Percentiles rank a stretch among this genome's conserved stretches.
phyloP scores from a whole-genome alignment of 2,888 invertebrate species.

The Phyllotreta cruciferae region DNA sequence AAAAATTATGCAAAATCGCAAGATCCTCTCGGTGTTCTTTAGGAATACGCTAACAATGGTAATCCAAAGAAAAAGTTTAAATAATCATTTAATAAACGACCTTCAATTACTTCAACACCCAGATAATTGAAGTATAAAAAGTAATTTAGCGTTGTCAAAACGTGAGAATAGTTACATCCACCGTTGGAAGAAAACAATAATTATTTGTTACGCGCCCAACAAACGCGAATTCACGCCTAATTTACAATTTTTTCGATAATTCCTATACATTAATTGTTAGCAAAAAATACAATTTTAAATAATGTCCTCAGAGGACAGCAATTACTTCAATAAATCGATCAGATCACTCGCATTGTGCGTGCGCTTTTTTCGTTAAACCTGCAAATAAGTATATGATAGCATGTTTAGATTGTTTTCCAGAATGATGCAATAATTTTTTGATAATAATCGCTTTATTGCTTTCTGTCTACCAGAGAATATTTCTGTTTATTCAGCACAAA shows the following conservation, averaged over 20 bases:
- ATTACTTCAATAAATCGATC: no score
- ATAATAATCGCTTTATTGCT: no score
- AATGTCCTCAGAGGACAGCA: no score
- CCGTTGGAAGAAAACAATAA: constrained; percentile 4
- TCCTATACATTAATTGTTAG: no score
- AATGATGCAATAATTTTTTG: no score
- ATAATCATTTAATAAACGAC: constrained; percentile 15
- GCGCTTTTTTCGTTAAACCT: no score
- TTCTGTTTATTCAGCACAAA: no score
- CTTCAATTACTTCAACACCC: constrained; percentile 11
- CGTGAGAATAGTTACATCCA: constrained; percentile 9
- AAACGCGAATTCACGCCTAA: constrained; percentile 1
- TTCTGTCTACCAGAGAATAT: no score
- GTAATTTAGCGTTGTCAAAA: constrained; percentile 11
- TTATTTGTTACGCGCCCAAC: not conserved
- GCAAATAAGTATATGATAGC: no score
- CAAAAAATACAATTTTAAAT: no score
- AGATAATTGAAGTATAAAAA: constrained; percentile 15
- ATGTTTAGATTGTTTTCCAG: no score
- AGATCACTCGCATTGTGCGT: no score
- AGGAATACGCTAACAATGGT: constrained; percentile 6
- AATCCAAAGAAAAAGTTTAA: constrained; percentile 8
- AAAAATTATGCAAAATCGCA: constrained; percentile 5
- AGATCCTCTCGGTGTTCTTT: constrained; percentile 5
- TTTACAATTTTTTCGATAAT: not conserved